A percentile compares a stretch with the other conserved stretches of the same genome.
These are phyloP conservation scores for Phaonia tiefii DNA, from an alignment of 2,888 invertebrate genomes.

Conservation along the genomic window DNA sequence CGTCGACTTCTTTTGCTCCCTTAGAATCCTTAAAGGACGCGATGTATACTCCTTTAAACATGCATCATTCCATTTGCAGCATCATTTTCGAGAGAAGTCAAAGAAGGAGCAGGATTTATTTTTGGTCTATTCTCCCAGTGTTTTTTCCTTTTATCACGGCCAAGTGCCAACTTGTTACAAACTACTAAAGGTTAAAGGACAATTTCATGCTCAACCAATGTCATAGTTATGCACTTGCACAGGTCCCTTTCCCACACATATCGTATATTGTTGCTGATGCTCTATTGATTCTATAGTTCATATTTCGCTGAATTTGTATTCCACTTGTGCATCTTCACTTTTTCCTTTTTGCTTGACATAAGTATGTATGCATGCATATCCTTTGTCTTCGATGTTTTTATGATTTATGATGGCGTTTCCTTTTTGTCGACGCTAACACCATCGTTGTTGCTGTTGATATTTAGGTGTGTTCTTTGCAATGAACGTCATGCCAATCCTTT, in stretches of 20 bases:
- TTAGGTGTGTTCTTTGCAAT: conserved; percentile 27
- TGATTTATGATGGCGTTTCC: conserved; percentile 21
- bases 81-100: no score
- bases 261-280: background rate
- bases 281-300: conserved; percentile 22
- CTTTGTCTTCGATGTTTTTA: conserved; percentile 36
- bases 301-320: background rate
- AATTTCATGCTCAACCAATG: conserved; percentile 19
- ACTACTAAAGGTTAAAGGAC: conserved; percentile 37
- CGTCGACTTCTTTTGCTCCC: no score
- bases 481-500: conserved; percentile 34
- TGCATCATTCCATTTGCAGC: no score
- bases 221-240: conserved; percentile 1
- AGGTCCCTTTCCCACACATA: background rate
- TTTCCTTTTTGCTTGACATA: background rate
- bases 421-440: background rate
- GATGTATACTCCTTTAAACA: no score
- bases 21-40: no score
- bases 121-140: no score
- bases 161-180: conserved; percentile 24
- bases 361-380: background rate
- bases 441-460: background rate
- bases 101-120: no score
- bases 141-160: background rate
- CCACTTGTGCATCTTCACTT: background rate